Conservation (phyloP, 2,797 vertebrate genomes). For the Gallinago stenura region DNA sequence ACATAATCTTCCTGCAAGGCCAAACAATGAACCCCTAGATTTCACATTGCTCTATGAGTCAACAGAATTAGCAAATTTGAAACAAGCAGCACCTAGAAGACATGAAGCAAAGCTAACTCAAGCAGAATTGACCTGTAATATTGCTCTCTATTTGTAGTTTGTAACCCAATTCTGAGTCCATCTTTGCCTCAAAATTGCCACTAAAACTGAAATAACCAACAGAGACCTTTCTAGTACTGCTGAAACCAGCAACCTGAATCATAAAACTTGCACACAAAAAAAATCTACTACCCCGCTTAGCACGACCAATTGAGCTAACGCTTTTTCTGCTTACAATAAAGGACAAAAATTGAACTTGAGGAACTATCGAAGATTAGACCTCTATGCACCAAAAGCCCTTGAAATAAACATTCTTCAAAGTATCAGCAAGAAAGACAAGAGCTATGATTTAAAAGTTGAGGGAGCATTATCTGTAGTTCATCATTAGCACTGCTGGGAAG, state of each 20-base stretch:
- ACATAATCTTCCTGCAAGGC: background rate
- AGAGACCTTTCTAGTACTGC: background rate
- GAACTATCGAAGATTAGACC: background rate
- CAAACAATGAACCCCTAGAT: background rate
- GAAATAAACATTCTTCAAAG: background rate
- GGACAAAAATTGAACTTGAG: background rate
- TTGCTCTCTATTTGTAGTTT: background rate
- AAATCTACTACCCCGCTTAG: too few relatives aligned
- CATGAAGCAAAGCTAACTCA: background rate
- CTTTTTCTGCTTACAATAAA: background rate
- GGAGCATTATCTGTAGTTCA: background rate
- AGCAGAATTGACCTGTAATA: background rate
- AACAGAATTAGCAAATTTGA: background rate
- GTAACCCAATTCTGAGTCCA: background rate
- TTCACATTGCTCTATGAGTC: background rate
- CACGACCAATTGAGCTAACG: background rate
- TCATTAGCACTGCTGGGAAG: background rate
- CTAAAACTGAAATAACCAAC: background rate
- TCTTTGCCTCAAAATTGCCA: background rate
- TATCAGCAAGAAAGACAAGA: background rate
- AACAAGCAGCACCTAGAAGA: background rate
- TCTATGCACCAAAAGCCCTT: background rate
- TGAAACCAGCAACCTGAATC: background rate
- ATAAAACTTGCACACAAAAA: background rate
- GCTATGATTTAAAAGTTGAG: background rate